Percentiles rank a stretch among this genome's conserved stretches.
These are phyloP conservation scores for Ametastegia equiseti DNA, from an alignment of 2,888 invertebrate genomes.

Conservation along the genomic window DNA sequence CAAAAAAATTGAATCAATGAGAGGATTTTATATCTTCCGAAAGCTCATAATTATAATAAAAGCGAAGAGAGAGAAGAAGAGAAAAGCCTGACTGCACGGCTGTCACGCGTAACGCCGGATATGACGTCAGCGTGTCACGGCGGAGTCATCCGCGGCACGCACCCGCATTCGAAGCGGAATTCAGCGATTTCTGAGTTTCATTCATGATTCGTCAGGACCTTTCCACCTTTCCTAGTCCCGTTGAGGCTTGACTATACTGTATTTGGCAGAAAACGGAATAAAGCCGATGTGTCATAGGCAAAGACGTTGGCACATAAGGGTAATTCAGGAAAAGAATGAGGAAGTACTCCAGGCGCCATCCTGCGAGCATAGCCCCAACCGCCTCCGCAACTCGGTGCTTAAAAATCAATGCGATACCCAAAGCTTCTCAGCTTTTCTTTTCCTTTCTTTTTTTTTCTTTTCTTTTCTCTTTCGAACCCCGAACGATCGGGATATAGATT, in stretches of 20 bases:
- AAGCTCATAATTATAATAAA: background rate
- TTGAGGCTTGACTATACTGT: background rate
- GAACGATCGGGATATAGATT: no score
- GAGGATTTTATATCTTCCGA: no score
- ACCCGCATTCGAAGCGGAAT: slow-evolving; percentile 45
- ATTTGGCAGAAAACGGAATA: no score
- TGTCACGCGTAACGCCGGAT: slow-evolving; percentile 62
- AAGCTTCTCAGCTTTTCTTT: background rate
- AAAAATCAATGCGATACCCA: slow-evolving; percentile 59
- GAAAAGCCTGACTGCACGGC: slow-evolving; percentile 58
- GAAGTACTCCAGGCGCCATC: slow-evolving; percentile 59
- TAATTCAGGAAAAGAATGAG: background rate
- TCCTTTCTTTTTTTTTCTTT: no score
- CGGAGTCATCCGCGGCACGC: slow-evolving; percentile 48
- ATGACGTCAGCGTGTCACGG: slow-evolving; percentile 55
- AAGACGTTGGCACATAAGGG: background rate
- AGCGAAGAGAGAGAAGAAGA: slow-evolving; percentile 45
- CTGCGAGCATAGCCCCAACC: slow-evolving; percentile 56
- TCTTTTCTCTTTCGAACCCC: no score
- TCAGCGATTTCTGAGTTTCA: background rate
- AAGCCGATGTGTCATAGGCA: no score
- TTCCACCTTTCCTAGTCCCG: background rate
- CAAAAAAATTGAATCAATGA: no score
- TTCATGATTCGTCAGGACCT: no score
- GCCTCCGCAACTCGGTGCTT: slow-evolving; percentile 50